Evolutionary conservation across 2,888 invertebrate species (phyloP).

Genomic region (Dorcus hopei): DNA sequence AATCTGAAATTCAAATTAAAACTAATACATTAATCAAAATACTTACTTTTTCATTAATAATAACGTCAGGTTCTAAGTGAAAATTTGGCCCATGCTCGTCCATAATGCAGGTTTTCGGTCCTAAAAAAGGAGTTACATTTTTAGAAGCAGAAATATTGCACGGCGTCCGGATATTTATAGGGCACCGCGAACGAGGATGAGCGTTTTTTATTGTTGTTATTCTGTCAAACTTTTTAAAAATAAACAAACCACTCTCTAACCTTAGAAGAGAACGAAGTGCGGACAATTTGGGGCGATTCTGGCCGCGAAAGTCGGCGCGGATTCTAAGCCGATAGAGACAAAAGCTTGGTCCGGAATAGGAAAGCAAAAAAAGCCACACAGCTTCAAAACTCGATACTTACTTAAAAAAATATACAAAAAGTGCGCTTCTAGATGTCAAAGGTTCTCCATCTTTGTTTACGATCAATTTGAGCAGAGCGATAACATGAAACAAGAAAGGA

Average conservation of each 20-base stretch:
- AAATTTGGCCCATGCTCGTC: constrained; percentile 17
- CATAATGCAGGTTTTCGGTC: constrained; percentile 7
- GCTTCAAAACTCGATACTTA: constrained; percentile 34
- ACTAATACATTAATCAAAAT: constrained; percentile 5
- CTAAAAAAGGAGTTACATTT: constrained; percentile 11
- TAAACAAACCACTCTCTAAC: constrained; percentile 37
- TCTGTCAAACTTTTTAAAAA: constrained; percentile 39
- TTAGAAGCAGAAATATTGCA: constrained; percentile 1
- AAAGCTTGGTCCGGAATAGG: constrained; percentile 34
- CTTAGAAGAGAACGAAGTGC: constrained; percentile 8
- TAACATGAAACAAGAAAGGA: constrained; percentile 16
- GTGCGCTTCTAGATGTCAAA: constrained; percentile 42
- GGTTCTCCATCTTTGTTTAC: constrained; percentile 27
- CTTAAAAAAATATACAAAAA: constrained; percentile 45
- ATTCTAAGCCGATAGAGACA: constrained; percentile 12
- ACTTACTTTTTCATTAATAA: constrained; percentile 38
- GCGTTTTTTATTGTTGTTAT: constrained; percentile 30
- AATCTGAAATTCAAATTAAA: no score
- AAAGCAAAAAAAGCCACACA: constrained; percentile 35
- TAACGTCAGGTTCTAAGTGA: constrained; percentile 40
- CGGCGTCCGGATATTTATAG: constrained; percentile 7
- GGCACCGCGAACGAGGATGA: constrained; percentile 1
- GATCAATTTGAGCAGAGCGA: constrained; percentile 31
- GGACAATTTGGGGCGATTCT: no score
- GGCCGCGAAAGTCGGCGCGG: no score